Evolutionary conservation across 2,888 invertebrate species (phyloP), one percentile per base, ranked within the genome.

Genomic region (Lasius fuliginosus): DNA sequence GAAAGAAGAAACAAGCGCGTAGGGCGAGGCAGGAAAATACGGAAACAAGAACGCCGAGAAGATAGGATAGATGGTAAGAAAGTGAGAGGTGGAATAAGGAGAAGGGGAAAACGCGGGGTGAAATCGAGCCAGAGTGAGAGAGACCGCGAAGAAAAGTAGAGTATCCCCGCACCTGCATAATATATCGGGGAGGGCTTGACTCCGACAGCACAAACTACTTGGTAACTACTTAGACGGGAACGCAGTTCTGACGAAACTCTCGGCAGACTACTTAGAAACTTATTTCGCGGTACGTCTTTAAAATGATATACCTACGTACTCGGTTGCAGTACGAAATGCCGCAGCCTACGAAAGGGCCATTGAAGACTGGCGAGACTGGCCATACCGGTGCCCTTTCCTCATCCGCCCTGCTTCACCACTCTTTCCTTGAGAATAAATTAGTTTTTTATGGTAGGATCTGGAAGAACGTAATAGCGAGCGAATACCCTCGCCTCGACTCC

Each of bases 181-280:
- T 92, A 91, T 92, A 92, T 92, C 85, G 91, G 87, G 87, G 87
- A 89, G 88, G 87, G 89, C 90, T 92, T 91, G 93, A 93, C 92
- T 93, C 88, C 86, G 92, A 85, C 87, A 86, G 91, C 90, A 91
- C 91, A 93, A 94, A 94, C 93, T 94, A 93, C 94, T 93, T 92
- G 91, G 88, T 92, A 94, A 94, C 93, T 94, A 93, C 92, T 93
- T 93, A 93, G 93, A 90, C 89, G 87, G 89, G 89, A 90, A 90
- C 90, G 90, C 89, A 89, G 88, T 92, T 91, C 92, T 92, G 93
- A 92, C 92, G 90, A 93, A 93, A 93, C 92, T 93, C 92, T 91
- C 91, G 89, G 90, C 88, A 91, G 92, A 93, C 93, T 94, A 94
- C 93, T 94, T 93, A 94, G 91, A 94, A 93, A 94, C 93, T 94